Evolutionary conservation across 1,140 invertebrate species (phyloP).

Genomic region (Hydropsyche tenuis): DNA sequence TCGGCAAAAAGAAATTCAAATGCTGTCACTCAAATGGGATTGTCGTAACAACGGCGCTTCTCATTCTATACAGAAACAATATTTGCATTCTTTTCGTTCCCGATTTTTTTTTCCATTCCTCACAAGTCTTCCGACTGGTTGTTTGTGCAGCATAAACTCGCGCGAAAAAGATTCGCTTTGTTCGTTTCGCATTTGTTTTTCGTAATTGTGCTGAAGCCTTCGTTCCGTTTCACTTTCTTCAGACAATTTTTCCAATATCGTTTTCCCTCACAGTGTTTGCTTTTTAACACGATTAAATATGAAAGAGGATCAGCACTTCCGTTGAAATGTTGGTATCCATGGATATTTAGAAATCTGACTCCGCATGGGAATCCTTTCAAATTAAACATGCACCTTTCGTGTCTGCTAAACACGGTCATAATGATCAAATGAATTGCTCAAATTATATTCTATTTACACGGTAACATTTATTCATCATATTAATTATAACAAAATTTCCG

Average conservation of each 20-base stretch:
- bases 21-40: conserved; percentile 24
- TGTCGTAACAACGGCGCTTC: neutral
- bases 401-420: too few relatives aligned
- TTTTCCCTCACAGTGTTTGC: neutral
- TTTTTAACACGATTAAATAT: conserved; percentile 1
- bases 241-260: neutral
- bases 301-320: neutral
- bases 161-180: conserved; percentile 30
- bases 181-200: conserved; percentile 12
- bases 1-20: conserved; percentile 10
- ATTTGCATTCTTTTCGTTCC: conserved; percentile 45
- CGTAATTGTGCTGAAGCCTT: conserved; percentile 16
- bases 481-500: too few relatives aligned
- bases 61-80: conserved; percentile 44
- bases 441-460: too few relatives aligned
- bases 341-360: too few relatives aligned
- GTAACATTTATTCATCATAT: too few relatives aligned
- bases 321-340: neutral
- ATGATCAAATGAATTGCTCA: too few relatives aligned
- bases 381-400: too few relatives aligned
- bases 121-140: conserved; percentile 12
- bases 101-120: conserved; percentile 36
- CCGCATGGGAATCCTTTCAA: too few relatives aligned
- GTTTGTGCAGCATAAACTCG: conserved; percentile 14
- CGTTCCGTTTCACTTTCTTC: conserved; percentile 11